Base-by-base conservation (phyloP, 2,888 invertebrate species). In the Leucania comma region DNA sequence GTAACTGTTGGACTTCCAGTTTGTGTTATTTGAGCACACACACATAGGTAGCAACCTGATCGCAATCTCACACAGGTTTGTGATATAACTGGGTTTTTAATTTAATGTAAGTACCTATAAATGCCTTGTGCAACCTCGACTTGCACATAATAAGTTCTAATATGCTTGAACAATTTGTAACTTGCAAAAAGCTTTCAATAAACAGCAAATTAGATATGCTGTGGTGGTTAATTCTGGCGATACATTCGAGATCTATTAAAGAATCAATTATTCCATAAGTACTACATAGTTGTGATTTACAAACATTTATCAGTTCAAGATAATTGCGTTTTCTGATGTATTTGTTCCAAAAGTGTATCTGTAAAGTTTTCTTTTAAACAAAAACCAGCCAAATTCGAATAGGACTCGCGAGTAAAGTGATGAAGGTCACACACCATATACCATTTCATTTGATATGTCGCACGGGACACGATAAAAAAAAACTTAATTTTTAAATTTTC, bases 1-100 rank as follows among this genome's bases (percentile, higher is more conserved):
- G 81, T 75, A 66, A 77, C 67, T 66, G 64, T 68, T 75, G 79
- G 78, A 77, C 72, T 80, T 82, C 83, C 78, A 82, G 81, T 85
- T 78, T 78, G 56, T 69, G 62, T 65, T 75, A 70, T 75, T 75
- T 75, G 68, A 81, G 69, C 66, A 76, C 64, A 78, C 71, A 67
- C 73, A 67, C 61, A 75, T 60, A 48, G 53, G 54, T 50, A 74
- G 62, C 60, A 71, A 57, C 62, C 57, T 32, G 77, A 72, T 82
- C 53, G 46, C 65, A 69, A 78, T 78, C 71, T 80, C n/a, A 67
- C 71, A 78, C 82, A 80, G 67, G 77, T 83, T 75, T 75, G 53
- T 76, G 66, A 75, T 72, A 73, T 68, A 81, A 77, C 70, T 72
- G 60, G 63, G 58, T 62, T 75, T 75, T 78, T 74, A 62, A 76